Percentiles rank a stretch among this genome's conserved stretches.
Conservation (phyloP, 1,140 invertebrate genomes). For the Hylyphantes graminicola region DNA sequence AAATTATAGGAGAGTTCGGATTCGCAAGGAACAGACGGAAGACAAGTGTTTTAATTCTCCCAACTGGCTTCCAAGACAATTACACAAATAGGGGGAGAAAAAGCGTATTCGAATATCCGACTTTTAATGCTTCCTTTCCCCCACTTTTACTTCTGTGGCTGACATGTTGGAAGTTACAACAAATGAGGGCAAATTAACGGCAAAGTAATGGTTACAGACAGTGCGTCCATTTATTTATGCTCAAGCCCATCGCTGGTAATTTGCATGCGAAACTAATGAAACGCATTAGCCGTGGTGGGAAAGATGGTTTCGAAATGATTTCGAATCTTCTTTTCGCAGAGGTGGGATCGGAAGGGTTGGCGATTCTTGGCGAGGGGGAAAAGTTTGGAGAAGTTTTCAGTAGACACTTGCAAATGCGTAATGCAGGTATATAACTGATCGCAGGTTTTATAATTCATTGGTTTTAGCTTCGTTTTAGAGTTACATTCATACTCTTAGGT, state of each 20-base stretch:
- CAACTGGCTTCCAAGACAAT: constrained; percentile 39
- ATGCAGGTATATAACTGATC: too few species aligned
- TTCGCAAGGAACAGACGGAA: constrained; percentile 30
- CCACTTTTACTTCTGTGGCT: constrained; percentile 45
- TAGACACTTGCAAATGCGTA: too few species aligned
- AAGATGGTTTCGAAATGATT: constrained; percentile 54
- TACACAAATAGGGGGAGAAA: constrained; percentile 56
- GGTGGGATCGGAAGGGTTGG: constrained; percentile 13
- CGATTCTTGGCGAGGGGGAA: constrained; percentile 17
- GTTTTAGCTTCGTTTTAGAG: too few species aligned
- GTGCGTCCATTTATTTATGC: constrained; percentile 57
- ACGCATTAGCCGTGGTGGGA: constrained; percentile 28
- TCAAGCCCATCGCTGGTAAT: constrained; percentile 47
- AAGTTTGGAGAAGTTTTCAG: not conserved
- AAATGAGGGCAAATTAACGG: constrained; percentile 60
- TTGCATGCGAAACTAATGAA: constrained; percentile 61
- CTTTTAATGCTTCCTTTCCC: constrained; percentile 51
- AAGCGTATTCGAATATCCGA: constrained; percentile 55
- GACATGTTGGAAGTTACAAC: constrained; percentile 46
- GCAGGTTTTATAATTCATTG: too few species aligned
- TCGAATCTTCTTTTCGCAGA: constrained; percentile 34
- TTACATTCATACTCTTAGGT: too few species aligned
- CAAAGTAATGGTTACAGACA: constrained; percentile 59
- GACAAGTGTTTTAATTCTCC: constrained; percentile 58
- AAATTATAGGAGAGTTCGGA: constrained; percentile 29